Evolutionary conservation across 2,113 vertebrate species (phyloP), one percentile per base, ranked within the genome.

Genomic region (Perca flavescens): DNA sequence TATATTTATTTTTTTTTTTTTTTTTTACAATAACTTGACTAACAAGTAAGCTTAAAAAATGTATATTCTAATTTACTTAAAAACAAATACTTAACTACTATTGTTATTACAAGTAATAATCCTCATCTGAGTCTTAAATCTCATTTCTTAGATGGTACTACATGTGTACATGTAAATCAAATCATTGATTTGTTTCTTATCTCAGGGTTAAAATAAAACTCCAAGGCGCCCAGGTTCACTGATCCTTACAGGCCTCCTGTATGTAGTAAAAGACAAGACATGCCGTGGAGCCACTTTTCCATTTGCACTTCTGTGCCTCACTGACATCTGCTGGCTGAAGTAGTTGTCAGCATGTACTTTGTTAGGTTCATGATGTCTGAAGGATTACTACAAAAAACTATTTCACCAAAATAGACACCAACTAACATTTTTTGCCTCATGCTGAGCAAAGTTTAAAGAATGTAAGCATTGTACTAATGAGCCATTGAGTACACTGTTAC

Each of bases 321-420:
- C 82, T 88, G 90, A 84, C 93, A 80, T 64, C 93, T 94, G 84
- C 89, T 93, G 94, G 93, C 40, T n/a, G 66, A 47, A 68, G 34
- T 34, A 1, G 22, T n/a, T 7, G 2, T 47, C 57, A 28, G 72
- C 72, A 43, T 43, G 40, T 43, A 43, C 10, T 43, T 40, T 43
- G 10, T 2, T 49, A 54, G 19, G 21, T 49, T 76, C 57, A 22
- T 22, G 28, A 43, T 63, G 15, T 19, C 66, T 56, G 52, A 82
- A 75, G 76, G 50, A 69, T 64, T 11, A 28, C 28, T 28, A 28
- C 28, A 36, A 9, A 52, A 21, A 69, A 14, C 21, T 13, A 57
- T 34, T 21, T 64, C 57, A 28, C 50, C 31, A 49, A 68, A 72
- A 7, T 9, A 34, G 63, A 79, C 60, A 52, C 43, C 15, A 65